Evolutionary conservation across 1,140 invertebrate genomes (phyloP), one percentile per base, ranked within the genome.

Genomic region (Ladona fulva): DNA sequence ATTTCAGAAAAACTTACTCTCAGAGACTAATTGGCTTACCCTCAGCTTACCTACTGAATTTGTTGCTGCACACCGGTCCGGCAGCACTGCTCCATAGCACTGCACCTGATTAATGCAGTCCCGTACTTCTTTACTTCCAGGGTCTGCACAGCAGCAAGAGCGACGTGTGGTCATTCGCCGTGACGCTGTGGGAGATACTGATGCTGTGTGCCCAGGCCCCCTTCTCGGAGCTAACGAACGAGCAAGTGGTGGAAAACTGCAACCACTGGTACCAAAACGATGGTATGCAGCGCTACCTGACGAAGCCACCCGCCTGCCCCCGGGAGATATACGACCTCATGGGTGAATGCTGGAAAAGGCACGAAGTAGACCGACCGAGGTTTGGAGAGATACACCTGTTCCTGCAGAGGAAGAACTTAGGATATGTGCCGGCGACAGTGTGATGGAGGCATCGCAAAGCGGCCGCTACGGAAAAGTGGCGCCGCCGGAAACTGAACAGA

Each of bases 121-220:
- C 24, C 16, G 42, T 78, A 24, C 76, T 87, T 80, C 82, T 78
- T 75, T 29, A 78, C 37, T 82, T 84, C 6, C 82, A 94, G 92
- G 91, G 91, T 14, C 89, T 91, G 82, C 91, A 89, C 82, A 91
- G 89, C 74, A 89, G 90, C 7, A 89, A 89, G 77, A 90, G 92
- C 75, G 92, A 94, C 82, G 91, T 94, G 1, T 94, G 92, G 92
- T 91, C 92, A 0, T 94, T 93, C 81, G 92, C 91, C 0, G 89
- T 94, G 7, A 92, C 92, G 0, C 85, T 93, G 19, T 94, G 93
- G 93, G 92, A 94, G 82, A 89, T 94, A n/a, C 86, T 93, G 24
- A 91, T 89, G 77, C 87, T 89, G 77, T 93, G 92, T 83, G 87
- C 87, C n/a, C 89, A 92, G 59, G 87, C 89, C 80, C 93, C 93